phyloP scores from a whole-genome alignment of 2,113 vertebrate genomes.

The human region DNA sequence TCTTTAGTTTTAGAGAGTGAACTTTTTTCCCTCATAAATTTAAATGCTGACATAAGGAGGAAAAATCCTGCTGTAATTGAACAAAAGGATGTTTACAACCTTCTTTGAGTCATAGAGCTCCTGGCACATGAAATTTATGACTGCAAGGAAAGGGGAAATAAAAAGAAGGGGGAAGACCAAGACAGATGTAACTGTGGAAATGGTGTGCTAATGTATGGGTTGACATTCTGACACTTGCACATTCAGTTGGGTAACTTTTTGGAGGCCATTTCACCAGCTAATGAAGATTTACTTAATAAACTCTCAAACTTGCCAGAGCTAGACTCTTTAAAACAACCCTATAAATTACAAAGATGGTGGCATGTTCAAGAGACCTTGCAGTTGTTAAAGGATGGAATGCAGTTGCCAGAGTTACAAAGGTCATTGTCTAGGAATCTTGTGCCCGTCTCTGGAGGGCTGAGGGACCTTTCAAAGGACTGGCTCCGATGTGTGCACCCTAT shows the following conservation, averaged over 20 bases:
- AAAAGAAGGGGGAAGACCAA: background rate
- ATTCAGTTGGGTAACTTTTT: background rate
- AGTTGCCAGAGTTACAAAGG: background rate
- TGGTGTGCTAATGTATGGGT: background rate
- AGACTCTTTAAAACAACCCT: background rate
- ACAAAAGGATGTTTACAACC: conserved; percentile 71
- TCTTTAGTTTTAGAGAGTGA: conserved; percentile 63
- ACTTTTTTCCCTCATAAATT: conserved; percentile 63
- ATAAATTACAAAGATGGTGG: conserved; percentile 6
- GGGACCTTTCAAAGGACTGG: background rate
- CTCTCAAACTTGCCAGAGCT: background rate
- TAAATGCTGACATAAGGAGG: conserved; percentile 71
- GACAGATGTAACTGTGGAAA: background rate
- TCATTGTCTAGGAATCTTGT: background rate
- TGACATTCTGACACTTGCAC: background rate
- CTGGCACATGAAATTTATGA: conserved; percentile 53
- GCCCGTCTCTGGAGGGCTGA: background rate
- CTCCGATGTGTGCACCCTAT: conserved; percentile 21
- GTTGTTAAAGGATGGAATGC: background rate
- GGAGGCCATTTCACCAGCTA: conserved; percentile 37
- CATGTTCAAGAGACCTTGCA: background rate
- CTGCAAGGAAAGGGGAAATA: background rate
- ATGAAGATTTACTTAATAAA: conserved; percentile 53
- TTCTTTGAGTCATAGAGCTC: conserved; percentile 24
- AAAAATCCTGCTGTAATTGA: conserved; percentile 69